Percentiles rank a stretch among this genome's conserved stretches.
Conservation (phyloP, 2,888 invertebrate species). For the Nowickia ferox region DNA sequence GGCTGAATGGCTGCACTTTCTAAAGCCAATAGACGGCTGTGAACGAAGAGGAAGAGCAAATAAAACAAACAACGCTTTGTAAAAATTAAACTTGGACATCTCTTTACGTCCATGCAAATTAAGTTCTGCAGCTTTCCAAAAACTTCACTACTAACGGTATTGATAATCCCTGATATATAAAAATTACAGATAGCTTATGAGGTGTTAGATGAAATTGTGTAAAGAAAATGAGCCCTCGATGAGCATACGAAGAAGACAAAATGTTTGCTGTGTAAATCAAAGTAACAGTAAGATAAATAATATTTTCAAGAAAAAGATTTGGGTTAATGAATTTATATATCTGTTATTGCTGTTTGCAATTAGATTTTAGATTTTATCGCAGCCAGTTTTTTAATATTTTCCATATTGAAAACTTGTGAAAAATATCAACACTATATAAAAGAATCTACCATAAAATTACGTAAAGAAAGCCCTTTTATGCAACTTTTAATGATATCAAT, state of each 20-base stretch:
- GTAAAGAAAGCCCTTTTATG: background rate
- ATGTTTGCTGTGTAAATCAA: constrained; percentile 18
- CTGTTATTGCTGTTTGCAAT: background rate
- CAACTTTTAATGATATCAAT: background rate
- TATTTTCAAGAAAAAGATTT: constrained; percentile 18
- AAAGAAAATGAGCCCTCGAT: constrained; percentile 26
- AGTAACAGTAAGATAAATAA: constrained; percentile 12
- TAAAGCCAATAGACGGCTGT: too few relatives aligned
- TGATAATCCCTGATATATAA: constrained; percentile 2
- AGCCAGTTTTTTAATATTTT: constrained; percentile 24
- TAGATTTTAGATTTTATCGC: constrained; percentile 9
- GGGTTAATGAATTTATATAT: background rate
- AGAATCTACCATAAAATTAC: background rate
- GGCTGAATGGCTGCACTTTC: too few relatives aligned
- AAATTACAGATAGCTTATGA: constrained; percentile 39
- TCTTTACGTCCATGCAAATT: too few relatives aligned
- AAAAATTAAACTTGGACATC: too few relatives aligned
- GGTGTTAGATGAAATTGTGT: constrained; percentile 27
- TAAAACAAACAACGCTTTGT: too few relatives aligned
- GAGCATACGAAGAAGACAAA: constrained; percentile 11
- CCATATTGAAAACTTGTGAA: constrained; percentile 47
- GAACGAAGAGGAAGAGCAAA: too few relatives aligned
- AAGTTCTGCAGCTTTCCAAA: too few relatives aligned
- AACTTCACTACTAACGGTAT: background rate
- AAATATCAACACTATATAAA: constrained; percentile 11